Evolutionary conservation across 1,140 invertebrate genomes (phyloP).

Genomic region (Glossosoma conforme): DNA sequence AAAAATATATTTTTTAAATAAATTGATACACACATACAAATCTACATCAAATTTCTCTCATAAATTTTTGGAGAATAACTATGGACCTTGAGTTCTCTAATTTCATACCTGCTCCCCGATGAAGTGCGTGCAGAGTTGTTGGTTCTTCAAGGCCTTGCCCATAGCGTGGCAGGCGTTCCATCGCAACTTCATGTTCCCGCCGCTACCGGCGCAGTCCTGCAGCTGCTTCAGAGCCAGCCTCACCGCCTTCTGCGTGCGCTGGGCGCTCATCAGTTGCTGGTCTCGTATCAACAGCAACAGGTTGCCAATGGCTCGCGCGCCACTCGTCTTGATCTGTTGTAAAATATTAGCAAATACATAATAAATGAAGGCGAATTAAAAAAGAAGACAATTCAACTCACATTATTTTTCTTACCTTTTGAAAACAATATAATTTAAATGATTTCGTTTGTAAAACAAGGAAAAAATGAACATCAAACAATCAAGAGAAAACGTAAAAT

Average conservation of each 20-base stretch:
- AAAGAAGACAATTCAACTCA: neutral
- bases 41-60: too few species aligned
- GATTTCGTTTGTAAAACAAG: too few species aligned
- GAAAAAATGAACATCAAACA: too few species aligned
- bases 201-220: slow-evolving; percentile 59
- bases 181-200: slow-evolving; percentile 76
- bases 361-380: neutral
- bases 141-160: slow-evolving; percentile 69
- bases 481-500: too few species aligned
- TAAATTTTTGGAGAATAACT: too few species aligned
- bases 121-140: slow-evolving; percentile 50
- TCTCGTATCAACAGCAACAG: slow-evolving; percentile 61
- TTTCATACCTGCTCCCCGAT: slow-evolving; percentile 53
- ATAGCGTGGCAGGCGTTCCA: slow-evolving; percentile 90
- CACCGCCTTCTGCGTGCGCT: too few species aligned
- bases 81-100: too few species aligned
- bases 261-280: slow-evolving; percentile 48
- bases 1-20: too few species aligned
- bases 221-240: too few species aligned
- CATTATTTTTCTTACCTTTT: too few species aligned
- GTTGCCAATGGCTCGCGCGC: slow-evolving; percentile 74
- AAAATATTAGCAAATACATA: slow-evolving; percentile 22
- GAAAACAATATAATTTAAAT: too few species aligned
- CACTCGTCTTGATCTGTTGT: slow-evolving; percentile 69
- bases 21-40: too few species aligned